Percentiles rank a stretch among this genome's conserved stretches.
Conservation (phyloP, 2,113 vertebrate genomes). For the Hypomesus transpacificus region DNA sequence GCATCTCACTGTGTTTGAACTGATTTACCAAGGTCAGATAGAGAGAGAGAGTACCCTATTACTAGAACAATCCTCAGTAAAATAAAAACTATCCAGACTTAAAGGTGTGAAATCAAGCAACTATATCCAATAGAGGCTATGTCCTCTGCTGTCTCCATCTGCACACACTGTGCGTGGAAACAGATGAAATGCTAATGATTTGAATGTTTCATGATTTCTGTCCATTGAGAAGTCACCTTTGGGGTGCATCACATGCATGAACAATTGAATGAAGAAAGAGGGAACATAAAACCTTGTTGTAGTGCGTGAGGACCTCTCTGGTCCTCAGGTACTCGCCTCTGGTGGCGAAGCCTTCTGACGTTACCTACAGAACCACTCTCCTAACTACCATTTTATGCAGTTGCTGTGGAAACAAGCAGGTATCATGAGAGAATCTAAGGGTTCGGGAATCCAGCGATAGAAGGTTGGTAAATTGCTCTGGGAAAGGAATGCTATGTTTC, state of each 20-base stretch:
- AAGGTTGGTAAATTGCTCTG: background rate
- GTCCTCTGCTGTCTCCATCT: background rate
- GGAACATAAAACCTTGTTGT: too few relatives aligned
- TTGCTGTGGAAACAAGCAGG: too few relatives aligned
- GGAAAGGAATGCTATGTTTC: background rate
- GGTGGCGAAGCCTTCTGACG: too few relatives aligned
- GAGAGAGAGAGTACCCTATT: background rate
- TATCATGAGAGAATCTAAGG: too few relatives aligned
- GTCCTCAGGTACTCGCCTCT: too few relatives aligned
- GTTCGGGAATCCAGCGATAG: too few relatives aligned
- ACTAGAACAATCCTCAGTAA: background rate
- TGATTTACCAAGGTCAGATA: too few relatives aligned
- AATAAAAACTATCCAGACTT: background rate
- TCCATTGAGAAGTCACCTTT: slow-evolving; percentile 14
- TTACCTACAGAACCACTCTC: too few relatives aligned
- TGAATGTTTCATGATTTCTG: slow-evolving; percentile 37
- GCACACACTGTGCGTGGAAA: too few relatives aligned
- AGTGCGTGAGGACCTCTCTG: too few relatives aligned
- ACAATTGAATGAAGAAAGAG: slow-evolving; percentile 26
- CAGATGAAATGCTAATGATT: slow-evolving; percentile 20
- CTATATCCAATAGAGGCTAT: background rate
- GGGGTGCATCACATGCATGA: slow-evolving; percentile 14
- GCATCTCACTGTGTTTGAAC: too few relatives aligned
- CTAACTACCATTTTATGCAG: too few relatives aligned
- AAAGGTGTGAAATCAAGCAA: background rate